Evolutionary conservation across 2,888 invertebrate species (phyloP), one percentile per base, ranked within the genome.

Genomic region (Exephanes ischioxanthus): DNA sequence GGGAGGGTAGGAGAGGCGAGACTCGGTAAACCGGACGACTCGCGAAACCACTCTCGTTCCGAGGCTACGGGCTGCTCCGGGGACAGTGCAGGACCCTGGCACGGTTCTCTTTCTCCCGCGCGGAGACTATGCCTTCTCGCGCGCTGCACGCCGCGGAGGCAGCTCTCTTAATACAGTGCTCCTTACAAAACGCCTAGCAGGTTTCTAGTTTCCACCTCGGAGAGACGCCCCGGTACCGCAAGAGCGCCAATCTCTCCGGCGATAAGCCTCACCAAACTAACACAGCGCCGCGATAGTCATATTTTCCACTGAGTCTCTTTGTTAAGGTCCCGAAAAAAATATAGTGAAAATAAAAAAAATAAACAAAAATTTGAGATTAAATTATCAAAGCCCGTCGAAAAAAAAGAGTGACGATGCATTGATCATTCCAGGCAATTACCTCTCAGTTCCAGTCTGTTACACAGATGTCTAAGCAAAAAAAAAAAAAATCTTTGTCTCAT

Each of bases 1-100:
- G 41, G 58, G 45, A 58, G 73, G 41, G 14, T 22, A 41, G 9
- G 22, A 51, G 51, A 19, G 48, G 51, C 66, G 81, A 45, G 75
- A 71, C 45, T 72, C 37, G 68, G 72, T 80, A 68, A 72, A 70
- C 78, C 79, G 66, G 67, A 79, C 85, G 70, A 82, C 70, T 84
- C 63, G 45, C 45, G 78, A 75, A 83, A 80, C 76, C 84, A 80
- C 80, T 84, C 80, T 83, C 79, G 63, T 75, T 76, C 55, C 77
- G 72, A 73, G 80, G 72, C 71, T 73, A 67, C 67, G 51, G 45
- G 37, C 14, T 14, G 72, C 79, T 80, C 82, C 76, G 71, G 83
- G 85, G 80, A 85, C 67, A 76, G 63, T 67, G 75, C 82, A 84
- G 85, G 82, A 85, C 85, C 82, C 85, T 85, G 83, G 85, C 82